Percentiles rank a stretch among this genome's conserved stretches.
phyloP scores from a whole-genome alignment of 2,113 vertebrate species.

The Willisornis vidua region DNA sequence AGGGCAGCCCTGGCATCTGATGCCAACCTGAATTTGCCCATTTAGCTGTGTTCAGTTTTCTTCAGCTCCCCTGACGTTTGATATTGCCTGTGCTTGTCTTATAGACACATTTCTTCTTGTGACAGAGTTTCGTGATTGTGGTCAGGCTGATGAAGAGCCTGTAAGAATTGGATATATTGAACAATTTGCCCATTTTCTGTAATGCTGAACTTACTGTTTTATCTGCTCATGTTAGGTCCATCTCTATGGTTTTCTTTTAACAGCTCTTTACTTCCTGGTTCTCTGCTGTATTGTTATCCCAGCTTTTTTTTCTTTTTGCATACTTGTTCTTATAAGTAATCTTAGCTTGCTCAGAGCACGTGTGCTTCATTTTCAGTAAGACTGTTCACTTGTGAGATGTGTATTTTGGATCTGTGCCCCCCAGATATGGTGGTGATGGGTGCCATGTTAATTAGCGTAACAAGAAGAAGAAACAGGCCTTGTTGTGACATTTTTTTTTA shows the following conservation, averaged over 20 bases:
- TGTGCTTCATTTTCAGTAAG: neutral
- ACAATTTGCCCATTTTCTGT: neutral
- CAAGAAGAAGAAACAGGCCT: slow-evolving; percentile 30
- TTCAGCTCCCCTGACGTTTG: neutral
- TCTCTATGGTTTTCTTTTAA: neutral
- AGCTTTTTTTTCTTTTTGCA: neutral
- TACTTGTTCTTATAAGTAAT: neutral
- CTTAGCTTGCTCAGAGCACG: neutral
- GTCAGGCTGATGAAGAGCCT: neutral
- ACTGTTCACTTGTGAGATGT: neutral
- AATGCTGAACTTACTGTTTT: neutral
- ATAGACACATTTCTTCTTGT: neutral
- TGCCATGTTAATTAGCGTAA: neutral
- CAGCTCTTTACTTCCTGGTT: neutral
- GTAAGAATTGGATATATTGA: neutral
- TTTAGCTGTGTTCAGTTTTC: neutral
- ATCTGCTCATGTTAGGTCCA: neutral
- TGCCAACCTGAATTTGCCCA: neutral
- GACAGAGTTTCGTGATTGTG: neutral
- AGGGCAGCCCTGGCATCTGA: rapidly evolving
- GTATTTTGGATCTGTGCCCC: neutral
- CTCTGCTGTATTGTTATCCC: neutral
- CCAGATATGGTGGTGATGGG: neutral
- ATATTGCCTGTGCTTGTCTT: neutral
- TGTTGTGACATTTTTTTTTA: neutral